phyloP scores from a whole-genome alignment of 2,797 vertebrate genomes.

The Spinus olivaceus region DNA sequence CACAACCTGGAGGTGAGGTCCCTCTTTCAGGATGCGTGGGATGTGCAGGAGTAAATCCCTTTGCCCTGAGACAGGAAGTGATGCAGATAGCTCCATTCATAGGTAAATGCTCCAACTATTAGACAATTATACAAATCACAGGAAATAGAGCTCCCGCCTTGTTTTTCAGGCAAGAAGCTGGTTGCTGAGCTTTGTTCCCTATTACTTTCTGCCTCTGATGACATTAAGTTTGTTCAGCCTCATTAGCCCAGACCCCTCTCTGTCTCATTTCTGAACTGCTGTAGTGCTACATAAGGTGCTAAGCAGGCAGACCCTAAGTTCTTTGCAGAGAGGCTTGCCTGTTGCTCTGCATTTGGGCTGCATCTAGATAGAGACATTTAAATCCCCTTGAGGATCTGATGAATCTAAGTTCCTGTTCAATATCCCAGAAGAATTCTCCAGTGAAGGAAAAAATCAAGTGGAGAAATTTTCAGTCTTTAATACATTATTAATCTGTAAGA shows the following conservation, averaged over 20 bases:
- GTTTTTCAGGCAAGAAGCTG: neutral
- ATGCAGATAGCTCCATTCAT: neutral
- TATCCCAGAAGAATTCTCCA: neutral
- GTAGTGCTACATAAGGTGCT: neutral
- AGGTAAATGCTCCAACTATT: neutral
- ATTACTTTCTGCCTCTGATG: neutral
- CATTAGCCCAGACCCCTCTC: neutral
- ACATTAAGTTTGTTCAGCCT: neutral
- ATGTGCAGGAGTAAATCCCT: neutral
- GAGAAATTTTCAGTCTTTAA: neutral
- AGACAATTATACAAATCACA: neutral
- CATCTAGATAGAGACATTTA: neutral
- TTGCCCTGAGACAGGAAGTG: neutral
- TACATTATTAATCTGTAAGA: constrained; percentile 21
- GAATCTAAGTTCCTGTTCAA: neutral
- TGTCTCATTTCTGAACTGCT: neutral
- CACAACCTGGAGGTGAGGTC: neutral
- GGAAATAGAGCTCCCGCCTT: neutral
- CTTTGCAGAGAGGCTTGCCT: neutral
- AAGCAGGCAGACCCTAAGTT: neutral
- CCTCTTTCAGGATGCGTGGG: neutral
- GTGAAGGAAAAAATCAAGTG: neutral
- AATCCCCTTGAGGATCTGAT: neutral
- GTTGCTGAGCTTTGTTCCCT: neutral
- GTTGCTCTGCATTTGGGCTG: neutral